Conservation (phyloP, 2,113 vertebrate species). For the Lycaon pictus region DNA sequence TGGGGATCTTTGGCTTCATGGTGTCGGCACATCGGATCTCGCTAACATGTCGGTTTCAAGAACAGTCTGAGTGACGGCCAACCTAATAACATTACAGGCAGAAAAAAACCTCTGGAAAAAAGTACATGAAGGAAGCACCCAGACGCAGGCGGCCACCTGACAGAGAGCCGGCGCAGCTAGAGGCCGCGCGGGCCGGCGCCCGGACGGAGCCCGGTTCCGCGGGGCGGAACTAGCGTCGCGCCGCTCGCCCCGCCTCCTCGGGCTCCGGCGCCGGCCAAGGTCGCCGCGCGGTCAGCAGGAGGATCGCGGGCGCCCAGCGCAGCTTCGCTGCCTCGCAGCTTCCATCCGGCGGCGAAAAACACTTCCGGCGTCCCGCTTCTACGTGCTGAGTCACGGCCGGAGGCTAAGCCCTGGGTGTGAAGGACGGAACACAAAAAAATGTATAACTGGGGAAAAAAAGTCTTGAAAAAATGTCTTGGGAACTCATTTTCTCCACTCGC, state of each 20-base stretch:
- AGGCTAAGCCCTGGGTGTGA: background rate
- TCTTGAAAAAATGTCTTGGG: fast-evolving
- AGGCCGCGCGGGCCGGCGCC: too few species aligned
- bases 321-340: too few species aligned
- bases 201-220: too few species aligned
- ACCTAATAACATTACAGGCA: background rate
- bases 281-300: too few species aligned
- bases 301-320: too few species aligned
- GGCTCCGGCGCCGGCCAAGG: too few species aligned
- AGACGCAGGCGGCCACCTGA: too few species aligned
- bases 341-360: background rate
- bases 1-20: background rate
- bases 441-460: background rate
- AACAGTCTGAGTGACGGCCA: background rate
- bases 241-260: too few species aligned
- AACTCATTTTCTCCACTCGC: background rate
- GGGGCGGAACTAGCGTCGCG: too few species aligned
- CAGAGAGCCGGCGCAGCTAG: too few species aligned
- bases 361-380: background rate
- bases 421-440: background rate
- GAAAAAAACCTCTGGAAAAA: background rate
- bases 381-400: slow-evolving; percentile 49
- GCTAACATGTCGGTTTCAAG: background rate
- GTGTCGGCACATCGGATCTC: background rate
- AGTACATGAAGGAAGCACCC: background rate